Evolutionary conservation across 37 sponge, comb jelly and placozoan genomes (phyloP).

Genomic region (Halichondria panicea): DNA sequence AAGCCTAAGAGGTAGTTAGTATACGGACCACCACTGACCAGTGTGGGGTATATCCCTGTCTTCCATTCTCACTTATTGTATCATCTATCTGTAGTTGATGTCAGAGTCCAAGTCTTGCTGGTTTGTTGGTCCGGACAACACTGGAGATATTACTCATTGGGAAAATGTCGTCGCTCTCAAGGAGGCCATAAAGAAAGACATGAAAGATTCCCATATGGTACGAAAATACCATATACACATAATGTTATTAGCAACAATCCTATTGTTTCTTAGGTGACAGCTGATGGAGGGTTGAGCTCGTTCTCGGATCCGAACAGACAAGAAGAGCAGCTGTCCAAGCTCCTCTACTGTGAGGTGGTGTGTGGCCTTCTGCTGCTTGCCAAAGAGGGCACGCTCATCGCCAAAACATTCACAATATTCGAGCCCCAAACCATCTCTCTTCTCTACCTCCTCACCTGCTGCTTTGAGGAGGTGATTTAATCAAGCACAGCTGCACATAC

Average conservation of each 20-base stretch:
- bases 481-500: neutral
- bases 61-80: conserved; percentile 3
- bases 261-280: conserved; percentile 64
- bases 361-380: conserved; percentile 71
- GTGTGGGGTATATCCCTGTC: neutral
- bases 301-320: conserved; percentile 79
- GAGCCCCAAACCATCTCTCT: conserved; percentile 76
- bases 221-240: neutral
- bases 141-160: conserved; percentile 81
- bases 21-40: neutral
- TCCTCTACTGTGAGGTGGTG: conserved; percentile 82
- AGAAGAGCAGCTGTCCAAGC: conserved; percentile 71
- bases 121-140: conserved; percentile 88
- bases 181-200: conserved; percentile 24
- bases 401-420: conserved; percentile 88
- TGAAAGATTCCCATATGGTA: conserved; percentile 54
- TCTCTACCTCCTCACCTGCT: conserved; percentile 80
- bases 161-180: conserved; percentile 69
- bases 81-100: conserved; percentile 53
- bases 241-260: neutral
- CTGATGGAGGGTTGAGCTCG: conserved; percentile 87
- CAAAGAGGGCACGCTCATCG: conserved; percentile 67
- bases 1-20: neutral
- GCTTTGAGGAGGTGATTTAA: conserved; percentile 75
- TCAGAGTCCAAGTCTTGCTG: conserved; percentile 79